These are phyloP conservation scores for Dryobotodes eremita DNA, from an alignment of 2,888 invertebrate genomes.

Conservation along the genomic window DNA sequence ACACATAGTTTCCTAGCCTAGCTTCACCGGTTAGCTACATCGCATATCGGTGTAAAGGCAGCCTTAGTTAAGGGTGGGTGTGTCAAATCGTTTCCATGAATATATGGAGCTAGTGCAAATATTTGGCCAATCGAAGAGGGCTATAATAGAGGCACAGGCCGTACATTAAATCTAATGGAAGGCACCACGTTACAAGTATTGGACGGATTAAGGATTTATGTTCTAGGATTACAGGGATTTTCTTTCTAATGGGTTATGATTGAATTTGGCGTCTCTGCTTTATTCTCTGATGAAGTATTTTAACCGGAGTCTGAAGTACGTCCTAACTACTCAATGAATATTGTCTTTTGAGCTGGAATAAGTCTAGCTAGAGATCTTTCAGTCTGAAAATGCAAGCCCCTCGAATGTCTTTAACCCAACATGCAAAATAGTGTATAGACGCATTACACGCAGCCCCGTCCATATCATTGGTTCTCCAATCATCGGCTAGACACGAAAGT, in stretches of 20 bases:
- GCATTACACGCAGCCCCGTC: too few relatives aligned
- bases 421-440: too few relatives aligned
- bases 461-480: too few relatives aligned
- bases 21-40: not conserved
- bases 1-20: not conserved
- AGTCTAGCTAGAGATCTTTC: too few relatives aligned
- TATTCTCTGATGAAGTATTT: not conserved
- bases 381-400: too few relatives aligned
- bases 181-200: conserved; percentile 12
- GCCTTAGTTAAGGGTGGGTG: conserved; percentile 69
- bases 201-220: conserved; percentile 16
- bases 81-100: conserved; percentile 70
- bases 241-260: not conserved
- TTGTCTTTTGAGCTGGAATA: too few relatives aligned
- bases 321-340: too few relatives aligned
- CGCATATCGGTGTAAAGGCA: not conserved
- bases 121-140: conserved; percentile 65
- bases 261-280: too few relatives aligned
- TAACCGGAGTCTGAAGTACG: not conserved
- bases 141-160: conserved; percentile 9
- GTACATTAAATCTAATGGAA: conserved; percentile 34
- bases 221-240: not conserved
- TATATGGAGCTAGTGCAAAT: conserved; percentile 73
- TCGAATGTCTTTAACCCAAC: too few relatives aligned
- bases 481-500: too few relatives aligned